These are phyloP conservation scores for Euura saliciscinereae DNA, from an alignment of 1,140 invertebrate species.

Conservation along the genomic window DNA sequence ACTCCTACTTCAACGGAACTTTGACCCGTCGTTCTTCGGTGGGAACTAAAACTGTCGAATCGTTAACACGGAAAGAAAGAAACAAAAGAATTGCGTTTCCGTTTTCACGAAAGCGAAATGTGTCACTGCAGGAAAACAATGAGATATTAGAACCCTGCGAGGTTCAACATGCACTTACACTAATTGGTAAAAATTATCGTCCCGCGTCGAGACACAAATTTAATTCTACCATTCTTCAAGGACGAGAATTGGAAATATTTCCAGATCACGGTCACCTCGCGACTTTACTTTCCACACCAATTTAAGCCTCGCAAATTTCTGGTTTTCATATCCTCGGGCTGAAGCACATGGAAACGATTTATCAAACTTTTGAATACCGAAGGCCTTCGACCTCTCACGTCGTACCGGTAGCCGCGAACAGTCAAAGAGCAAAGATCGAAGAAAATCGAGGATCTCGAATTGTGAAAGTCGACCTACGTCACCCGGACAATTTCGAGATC, in stretches of 20 bases:
- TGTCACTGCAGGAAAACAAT: not conserved
- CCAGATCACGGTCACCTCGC: not conserved
- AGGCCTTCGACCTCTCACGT: too few species aligned
- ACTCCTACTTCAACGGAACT: too few species aligned
- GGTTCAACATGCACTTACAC: not conserved
- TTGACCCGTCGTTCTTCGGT: too few species aligned
- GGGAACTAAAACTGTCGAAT: too few species aligned
- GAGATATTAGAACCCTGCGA: too few species aligned
- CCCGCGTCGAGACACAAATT: not conserved
- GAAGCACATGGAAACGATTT: too few species aligned
- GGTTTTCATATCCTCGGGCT: too few species aligned
- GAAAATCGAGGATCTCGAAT: not conserved
- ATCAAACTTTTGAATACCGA: too few species aligned
- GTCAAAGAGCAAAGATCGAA: not conserved
- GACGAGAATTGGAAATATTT: not conserved
- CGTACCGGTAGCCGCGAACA: too few species aligned
- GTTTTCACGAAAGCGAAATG: not conserved
- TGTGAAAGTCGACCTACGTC: constrained; percentile 1
- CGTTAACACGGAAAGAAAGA: not conserved
- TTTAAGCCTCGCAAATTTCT: too few species aligned
- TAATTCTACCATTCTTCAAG: not conserved
- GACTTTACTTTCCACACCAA: too few species aligned
- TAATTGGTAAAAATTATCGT: not conserved
- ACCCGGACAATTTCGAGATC: not conserved
- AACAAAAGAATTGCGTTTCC: constrained; percentile 4